Evolutionary conservation across 2,888 invertebrate species (phyloP), one percentile per base, ranked within the genome.

Genomic region (Liposcelis brunnea): DNA sequence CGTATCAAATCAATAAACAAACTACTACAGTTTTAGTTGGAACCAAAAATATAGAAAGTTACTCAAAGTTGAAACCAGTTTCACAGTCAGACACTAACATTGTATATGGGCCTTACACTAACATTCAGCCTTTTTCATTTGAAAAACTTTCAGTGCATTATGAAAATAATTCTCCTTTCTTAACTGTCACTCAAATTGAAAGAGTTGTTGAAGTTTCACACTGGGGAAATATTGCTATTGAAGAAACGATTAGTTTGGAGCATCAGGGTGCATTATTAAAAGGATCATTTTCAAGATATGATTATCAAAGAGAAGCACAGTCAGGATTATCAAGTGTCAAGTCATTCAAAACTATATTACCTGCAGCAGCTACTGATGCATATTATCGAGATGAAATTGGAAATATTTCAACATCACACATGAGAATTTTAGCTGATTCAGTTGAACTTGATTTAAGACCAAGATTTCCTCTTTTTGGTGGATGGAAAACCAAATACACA

Each of bases 381-480:
- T 99, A 98, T 64, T 99, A 99, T 62, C 75, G 85, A 45, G 98
- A 98, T 63, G 93, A 91, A 52, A 99, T 99, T 61, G 98, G 91
- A 33, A 99, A 99, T 62, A 98, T 99, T 57, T 97, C 95, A 1
- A 99, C 98, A 8, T 94, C 94, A 1, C 83, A 89, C 61, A 82
- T 97, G 68, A 75, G 81, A 52, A 68, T 83, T 18, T 73, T 83
- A 53, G 85, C 86, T 53, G 93, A 97, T 59, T 82, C 89, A 33
- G 91, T 97, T 6, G 95, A 98, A 58, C 66, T 98, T 2, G 95
- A 95, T 57, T 70, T 98, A n/a, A 72, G 91, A 43, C 98, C 97
- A 1, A 72, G 98, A 55, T 98, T 95, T 63, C 98, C 98, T 2
- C 69, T 98, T 3, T 98, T 97, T 63, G 98, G 98, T 46, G 98